Conservation (phyloP, 2,888 invertebrate genomes). For the Amphipoea oculea region DNA sequence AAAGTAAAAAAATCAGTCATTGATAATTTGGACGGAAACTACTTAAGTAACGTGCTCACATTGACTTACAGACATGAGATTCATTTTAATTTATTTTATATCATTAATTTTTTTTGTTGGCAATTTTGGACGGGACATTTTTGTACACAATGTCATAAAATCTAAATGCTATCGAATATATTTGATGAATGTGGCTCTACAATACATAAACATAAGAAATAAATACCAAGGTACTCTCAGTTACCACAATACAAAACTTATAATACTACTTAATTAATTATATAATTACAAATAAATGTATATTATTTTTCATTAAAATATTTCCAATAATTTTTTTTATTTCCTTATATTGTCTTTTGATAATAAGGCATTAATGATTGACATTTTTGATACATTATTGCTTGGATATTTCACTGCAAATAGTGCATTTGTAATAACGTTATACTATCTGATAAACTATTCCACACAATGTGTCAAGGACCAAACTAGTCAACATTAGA, state of each 20-base stretch:
- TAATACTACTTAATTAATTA: slow-evolving; percentile 43
- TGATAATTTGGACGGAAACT: slow-evolving; percentile 90
- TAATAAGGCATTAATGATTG: slow-evolving; percentile 78
- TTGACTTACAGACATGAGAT: slow-evolving; percentile 73
- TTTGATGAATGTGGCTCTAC: slow-evolving; percentile 42
- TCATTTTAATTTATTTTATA: slow-evolving; percentile 67
- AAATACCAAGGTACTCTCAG: slow-evolving; percentile 53
- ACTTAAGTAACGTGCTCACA: slow-evolving; percentile 86
- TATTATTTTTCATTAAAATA: slow-evolving; percentile 57
- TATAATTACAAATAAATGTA: slow-evolving; percentile 60
- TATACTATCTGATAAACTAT: slow-evolving; percentile 5
- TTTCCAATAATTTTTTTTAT: slow-evolving; percentile 46
- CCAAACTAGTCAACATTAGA: not conserved
- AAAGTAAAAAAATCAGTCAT: slow-evolving; percentile 86
- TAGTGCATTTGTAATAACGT: slow-evolving; percentile 28
- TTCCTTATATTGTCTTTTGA: slow-evolving; percentile 70
- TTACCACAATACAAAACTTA: slow-evolving; percentile 58
- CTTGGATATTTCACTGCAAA: slow-evolving; percentile 54
- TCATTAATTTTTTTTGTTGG: slow-evolving; percentile 47
- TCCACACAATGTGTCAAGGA: not conserved
- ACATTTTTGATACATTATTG: slow-evolving; percentile 58
- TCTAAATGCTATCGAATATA: slow-evolving; percentile 47
- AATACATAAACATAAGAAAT: slow-evolving; percentile 55
- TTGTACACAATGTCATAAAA: slow-evolving; percentile 69
- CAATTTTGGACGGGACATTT: slow-evolving; percentile 78